phyloP scores from a whole-genome alignment of 2,113 vertebrate genomes.

The Psophia crepitans region DNA sequence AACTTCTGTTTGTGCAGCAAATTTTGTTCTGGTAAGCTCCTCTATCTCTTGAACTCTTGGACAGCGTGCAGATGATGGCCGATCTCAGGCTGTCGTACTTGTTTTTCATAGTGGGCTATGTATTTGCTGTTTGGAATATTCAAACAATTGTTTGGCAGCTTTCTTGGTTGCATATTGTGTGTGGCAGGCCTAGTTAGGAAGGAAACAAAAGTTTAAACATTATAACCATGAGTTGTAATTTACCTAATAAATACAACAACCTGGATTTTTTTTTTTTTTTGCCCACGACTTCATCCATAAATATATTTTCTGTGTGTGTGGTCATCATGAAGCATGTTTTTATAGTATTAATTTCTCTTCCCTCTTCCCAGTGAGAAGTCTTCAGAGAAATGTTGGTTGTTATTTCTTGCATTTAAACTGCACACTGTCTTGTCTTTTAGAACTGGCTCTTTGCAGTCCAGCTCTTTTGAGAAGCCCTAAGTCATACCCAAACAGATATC shows the following conservation, averaged over 20 bases:
- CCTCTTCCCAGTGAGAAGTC: not conserved
- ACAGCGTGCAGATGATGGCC: not conserved
- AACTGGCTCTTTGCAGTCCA: not conserved
- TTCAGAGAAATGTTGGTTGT: not conserved
- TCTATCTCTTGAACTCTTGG: not conserved
- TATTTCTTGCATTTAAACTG: not conserved
- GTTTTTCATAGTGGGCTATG: not conserved
- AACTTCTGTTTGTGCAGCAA: not conserved
- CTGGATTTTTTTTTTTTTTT: not conserved
- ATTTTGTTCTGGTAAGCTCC: not conserved
- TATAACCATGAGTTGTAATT: not conserved
- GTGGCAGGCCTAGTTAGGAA: not conserved
- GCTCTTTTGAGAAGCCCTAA: not conserved
- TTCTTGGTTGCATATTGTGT: not conserved
- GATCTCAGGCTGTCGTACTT: not conserved
- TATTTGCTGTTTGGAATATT: not conserved
- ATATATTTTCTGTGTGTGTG: not conserved
- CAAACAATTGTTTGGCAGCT: conserved; percentile 23
- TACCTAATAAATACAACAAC: not conserved
- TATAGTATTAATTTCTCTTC: not conserved
- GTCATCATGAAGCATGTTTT: not conserved
- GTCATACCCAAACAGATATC: not conserved
- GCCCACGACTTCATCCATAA: not conserved
- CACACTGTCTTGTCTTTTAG: not conserved
- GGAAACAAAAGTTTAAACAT: not conserved